Evolutionary conservation across 1,140 invertebrate species (phyloP).

Genomic region (Trachelipus rathkii): DNA sequence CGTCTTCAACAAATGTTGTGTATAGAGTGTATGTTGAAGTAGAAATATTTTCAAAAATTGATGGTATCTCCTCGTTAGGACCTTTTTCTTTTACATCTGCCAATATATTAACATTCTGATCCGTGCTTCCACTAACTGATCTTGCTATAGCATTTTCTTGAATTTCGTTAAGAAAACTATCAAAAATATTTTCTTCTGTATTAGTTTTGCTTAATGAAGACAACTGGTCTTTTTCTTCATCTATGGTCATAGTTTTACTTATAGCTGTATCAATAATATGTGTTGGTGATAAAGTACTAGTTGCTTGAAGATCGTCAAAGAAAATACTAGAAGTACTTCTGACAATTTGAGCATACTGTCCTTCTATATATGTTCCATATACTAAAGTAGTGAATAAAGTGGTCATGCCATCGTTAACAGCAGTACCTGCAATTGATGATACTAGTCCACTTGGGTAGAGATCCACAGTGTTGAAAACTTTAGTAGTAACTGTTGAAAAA

Average conservation of each 20-base stretch:
- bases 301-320: slow-evolving; percentile 37
- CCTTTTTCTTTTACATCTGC: not conserved
- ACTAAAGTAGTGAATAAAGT: slow-evolving; percentile 55
- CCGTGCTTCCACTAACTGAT: slow-evolving; percentile 41
- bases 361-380: slow-evolving; percentile 55
- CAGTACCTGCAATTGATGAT: slow-evolving; percentile 54
- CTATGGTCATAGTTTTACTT: too few relatives aligned
- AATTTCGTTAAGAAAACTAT: slow-evolving; percentile 51
- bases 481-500: slow-evolving; percentile 48
- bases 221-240: too few relatives aligned
- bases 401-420: slow-evolving; percentile 52
- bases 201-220: too few relatives aligned
- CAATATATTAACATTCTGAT: slow-evolving; percentile 45
- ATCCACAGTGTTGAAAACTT: slow-evolving; percentile 50
- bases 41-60: slow-evolving; percentile 23
- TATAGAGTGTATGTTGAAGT: slow-evolving; percentile 62
- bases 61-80: not conserved
- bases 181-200: slow-evolving; percentile 48
- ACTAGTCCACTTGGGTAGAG: slow-evolving; percentile 54
- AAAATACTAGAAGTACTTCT: slow-evolving; percentile 55
- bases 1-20: slow-evolving; percentile 81
- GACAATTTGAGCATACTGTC: slow-evolving; percentile 56
- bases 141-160: slow-evolving; percentile 49
- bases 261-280: too few relatives aligned
- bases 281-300: not conserved